Evolutionary conservation across 2,888 invertebrate species (phyloP).

Genomic region (Netelia virgata): DNA sequence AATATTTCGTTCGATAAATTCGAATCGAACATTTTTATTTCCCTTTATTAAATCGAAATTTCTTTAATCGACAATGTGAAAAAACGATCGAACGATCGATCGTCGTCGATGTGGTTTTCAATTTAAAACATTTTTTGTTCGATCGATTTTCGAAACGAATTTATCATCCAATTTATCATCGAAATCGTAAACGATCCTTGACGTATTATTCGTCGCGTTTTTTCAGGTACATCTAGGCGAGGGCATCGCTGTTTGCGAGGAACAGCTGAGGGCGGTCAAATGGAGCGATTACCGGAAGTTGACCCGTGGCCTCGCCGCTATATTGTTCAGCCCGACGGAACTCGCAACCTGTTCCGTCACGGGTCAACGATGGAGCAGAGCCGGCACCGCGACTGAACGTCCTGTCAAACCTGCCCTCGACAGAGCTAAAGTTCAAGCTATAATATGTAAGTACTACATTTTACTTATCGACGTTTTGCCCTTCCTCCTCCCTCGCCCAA

Average conservation of each 20-base stretch:
- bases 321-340: constrained; percentile 90
- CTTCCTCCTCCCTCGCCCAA: too few species aligned
- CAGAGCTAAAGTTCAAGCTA: constrained; percentile 90
- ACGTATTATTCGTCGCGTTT: constrained; percentile 3
- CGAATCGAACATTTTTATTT: too few species aligned
- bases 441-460: constrained; percentile 87
- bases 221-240: constrained; percentile 90
- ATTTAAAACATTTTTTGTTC: too few species aligned
- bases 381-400: constrained; percentile 89
- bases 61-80: too few species aligned
- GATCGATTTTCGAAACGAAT: too few species aligned
- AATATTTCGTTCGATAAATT: too few species aligned
- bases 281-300: constrained; percentile 92
- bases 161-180: too few species aligned
- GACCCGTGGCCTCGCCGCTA: constrained; percentile 91
- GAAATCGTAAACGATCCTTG: too few species aligned
- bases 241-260: constrained; percentile 91
- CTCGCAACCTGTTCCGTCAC: constrained; percentile 91
- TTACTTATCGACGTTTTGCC: neutral
- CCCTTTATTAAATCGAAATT: too few species aligned
- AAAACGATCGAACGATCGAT: too few species aligned
- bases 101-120: too few species aligned
- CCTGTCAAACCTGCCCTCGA: constrained; percentile 92
- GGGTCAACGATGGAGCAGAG: constrained; percentile 91
- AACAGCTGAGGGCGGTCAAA: constrained; percentile 90